These are phyloP conservation scores for Champsocephalus gunnari DNA, from an alignment of 2,797 vertebrate genomes.

Conservation along the genomic window DNA sequence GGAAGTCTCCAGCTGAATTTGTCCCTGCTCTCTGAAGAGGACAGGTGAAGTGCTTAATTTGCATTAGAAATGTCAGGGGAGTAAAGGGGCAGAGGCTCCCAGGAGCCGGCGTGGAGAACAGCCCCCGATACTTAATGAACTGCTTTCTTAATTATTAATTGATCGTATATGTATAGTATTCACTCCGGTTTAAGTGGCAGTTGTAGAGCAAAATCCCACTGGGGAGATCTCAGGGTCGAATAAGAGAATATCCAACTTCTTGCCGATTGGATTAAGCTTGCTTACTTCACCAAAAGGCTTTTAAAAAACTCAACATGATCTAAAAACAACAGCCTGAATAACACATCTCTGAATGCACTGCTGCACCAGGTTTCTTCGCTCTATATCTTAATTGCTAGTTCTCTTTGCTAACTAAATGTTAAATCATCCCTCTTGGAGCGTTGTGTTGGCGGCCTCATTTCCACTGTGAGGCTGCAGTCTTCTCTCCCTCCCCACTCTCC, in stretches of 20 bases:
- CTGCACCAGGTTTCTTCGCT: slow-evolving; percentile 10
- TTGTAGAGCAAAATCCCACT: slow-evolving; percentile 3
- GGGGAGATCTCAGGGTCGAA: slow-evolving; percentile 22
- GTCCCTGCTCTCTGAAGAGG: slow-evolving; percentile 32
- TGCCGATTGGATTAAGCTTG: background rate
- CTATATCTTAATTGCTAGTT: slow-evolving; percentile 40
- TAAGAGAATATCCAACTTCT: background rate
- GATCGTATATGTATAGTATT: slow-evolving; percentile 26
- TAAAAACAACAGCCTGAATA: slow-evolving; percentile 20
- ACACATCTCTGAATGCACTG: slow-evolving; percentile 11
- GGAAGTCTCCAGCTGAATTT: slow-evolving; percentile 44
- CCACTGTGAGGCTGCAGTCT: slow-evolving; percentile 45
- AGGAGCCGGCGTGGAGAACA: slow-evolving; percentile 26
- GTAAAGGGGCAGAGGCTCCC: slow-evolving; percentile 50
- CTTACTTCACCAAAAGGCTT: background rate
- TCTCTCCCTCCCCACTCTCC: slow-evolving; percentile 18
- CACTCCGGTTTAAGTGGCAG: slow-evolving; percentile 19
- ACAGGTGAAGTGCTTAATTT: slow-evolving; percentile 69
- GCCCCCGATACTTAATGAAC: slow-evolving; percentile 51
- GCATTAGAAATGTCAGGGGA: slow-evolving; percentile 73
- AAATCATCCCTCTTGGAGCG: slow-evolving; percentile 54
- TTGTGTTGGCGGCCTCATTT: slow-evolving; percentile 53
- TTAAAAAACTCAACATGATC: background rate
- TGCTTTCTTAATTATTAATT: slow-evolving; percentile 49
- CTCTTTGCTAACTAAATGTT: slow-evolving; percentile 41